phyloP scores from a whole-genome alignment of 2,888 invertebrate genomes.

The Thymelicus sylvestris region DNA sequence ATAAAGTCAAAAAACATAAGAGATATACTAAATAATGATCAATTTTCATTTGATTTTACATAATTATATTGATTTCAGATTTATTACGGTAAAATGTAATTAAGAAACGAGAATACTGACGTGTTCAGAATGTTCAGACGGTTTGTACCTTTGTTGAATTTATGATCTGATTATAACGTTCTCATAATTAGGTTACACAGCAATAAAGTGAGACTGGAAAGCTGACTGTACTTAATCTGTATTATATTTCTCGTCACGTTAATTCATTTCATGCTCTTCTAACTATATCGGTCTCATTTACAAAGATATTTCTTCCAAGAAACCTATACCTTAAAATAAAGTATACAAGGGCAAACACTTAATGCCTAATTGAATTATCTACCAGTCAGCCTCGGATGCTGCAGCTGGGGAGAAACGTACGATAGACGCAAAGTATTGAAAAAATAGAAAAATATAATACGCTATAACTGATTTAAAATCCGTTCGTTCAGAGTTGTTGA shows the following conservation, averaged over 20 bases:
- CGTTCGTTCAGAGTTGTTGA: too few relatives aligned
- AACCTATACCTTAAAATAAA: too few relatives aligned
- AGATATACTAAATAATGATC: too few relatives aligned
- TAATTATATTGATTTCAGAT: constrained; percentile 1
- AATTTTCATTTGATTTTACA: background rate
- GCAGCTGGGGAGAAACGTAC: too few relatives aligned
- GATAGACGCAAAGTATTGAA: too few relatives aligned
- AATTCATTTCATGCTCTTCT: background rate
- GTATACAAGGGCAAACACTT: too few relatives aligned
- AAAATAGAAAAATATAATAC: too few relatives aligned
- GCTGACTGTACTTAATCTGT: background rate
- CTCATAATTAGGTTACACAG: constrained; percentile 23
- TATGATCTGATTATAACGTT: constrained; percentile 30
- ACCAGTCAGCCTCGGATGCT: too few relatives aligned
- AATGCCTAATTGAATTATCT: too few relatives aligned
- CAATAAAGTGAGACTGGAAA: constrained; percentile 9
- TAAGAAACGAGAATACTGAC: constrained; percentile 9
- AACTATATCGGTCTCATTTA: background rate
- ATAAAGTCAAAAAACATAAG: too few relatives aligned
- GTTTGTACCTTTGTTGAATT: constrained; percentile 27
- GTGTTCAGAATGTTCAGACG: constrained; percentile 11
- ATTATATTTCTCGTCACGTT: background rate
- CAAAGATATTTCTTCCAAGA: too few relatives aligned
- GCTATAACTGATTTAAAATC: too few relatives aligned
- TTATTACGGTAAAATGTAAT: constrained; percentile 21